Evolutionary conservation across 2,888 invertebrate genomes (phyloP).

Genomic region (Microplitis manilae): DNA sequence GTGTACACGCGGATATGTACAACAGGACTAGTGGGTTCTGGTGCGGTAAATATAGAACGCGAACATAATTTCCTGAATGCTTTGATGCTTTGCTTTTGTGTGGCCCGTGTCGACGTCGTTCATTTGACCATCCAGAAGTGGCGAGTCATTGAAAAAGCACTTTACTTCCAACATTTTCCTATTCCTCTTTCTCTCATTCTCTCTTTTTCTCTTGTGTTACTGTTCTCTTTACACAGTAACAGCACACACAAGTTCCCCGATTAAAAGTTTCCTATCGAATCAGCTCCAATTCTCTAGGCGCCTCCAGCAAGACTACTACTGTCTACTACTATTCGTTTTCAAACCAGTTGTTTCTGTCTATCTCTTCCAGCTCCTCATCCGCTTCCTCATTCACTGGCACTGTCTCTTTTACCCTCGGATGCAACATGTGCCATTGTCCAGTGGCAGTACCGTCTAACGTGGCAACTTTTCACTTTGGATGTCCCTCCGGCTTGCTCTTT

Average conservation of each 20-base stretch:
- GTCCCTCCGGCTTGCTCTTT: conserved; percentile 19
- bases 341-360: background rate
- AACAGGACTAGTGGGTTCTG: background rate
- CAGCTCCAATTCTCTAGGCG: conserved; percentile 29
- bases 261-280: conserved; percentile 43
- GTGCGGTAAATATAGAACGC: conserved; percentile 8
- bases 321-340: background rate
- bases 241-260: conserved; percentile 27
- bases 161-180: background rate
- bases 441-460: conserved; percentile 8
- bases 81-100: conserved; percentile 28
- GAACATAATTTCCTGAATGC: conserved; percentile 35
- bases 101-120: background rate
- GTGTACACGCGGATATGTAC: background rate
- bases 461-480: conserved; percentile 33
- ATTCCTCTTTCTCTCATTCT: background rate
- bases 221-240: too few species aligned
- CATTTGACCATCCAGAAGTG: conserved; percentile 25
- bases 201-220: too few species aligned
- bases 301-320: conserved; percentile 2
- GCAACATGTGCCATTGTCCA: conserved; percentile 34
- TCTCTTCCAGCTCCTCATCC: background rate
- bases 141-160: conserved; percentile 37
- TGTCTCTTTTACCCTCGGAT: conserved; percentile 19
- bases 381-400: conserved; percentile 13